A percentile compares a stretch with the other conserved stretches of the same genome.
phyloP scores from a whole-genome alignment of 2,113 vertebrate genomes.

The Eptesicus fuscus region DNA sequence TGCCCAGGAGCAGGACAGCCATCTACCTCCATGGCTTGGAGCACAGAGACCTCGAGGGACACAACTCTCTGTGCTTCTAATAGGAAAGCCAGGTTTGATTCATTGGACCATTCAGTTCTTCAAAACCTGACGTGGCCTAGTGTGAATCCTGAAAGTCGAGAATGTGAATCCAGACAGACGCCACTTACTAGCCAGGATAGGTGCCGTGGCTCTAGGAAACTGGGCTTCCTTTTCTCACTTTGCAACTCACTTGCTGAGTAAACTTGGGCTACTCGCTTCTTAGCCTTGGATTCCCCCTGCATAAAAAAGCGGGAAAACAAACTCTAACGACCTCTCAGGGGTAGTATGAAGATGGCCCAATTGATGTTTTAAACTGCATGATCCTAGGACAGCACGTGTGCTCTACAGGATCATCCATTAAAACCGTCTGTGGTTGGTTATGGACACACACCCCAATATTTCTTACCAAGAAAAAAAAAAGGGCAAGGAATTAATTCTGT shows the following conservation, averaged over 20 bases:
- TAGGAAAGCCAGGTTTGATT: not conserved
- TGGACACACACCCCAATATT: not conserved
- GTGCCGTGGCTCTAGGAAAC: rapidly evolving
- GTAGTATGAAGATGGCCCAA: not conserved
- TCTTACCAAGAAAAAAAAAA: not conserved
- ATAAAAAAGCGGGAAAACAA: not conserved
- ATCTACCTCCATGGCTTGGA: not conserved
- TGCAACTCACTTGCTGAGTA: not conserved
- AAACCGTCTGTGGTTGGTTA: not conserved
- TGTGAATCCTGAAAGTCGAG: not conserved
- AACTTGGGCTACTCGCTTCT: not conserved
- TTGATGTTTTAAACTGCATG: not conserved
- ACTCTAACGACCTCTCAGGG: not conserved
- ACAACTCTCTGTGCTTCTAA: not conserved
- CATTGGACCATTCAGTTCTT: not conserved
- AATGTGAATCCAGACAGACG: not conserved
- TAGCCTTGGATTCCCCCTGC: not conserved
- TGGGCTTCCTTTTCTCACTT: not conserved
- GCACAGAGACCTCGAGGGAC: not conserved
- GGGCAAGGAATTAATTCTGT: not conserved
- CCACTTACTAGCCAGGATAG: not conserved
- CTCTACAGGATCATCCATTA: not conserved
- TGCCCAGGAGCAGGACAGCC: not conserved
- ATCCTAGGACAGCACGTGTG: not conserved
- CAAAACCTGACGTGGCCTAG: not conserved